Evolutionary conservation across 2,888 invertebrate genomes (phyloP).

Genomic region (Mycogona germanica): DNA sequence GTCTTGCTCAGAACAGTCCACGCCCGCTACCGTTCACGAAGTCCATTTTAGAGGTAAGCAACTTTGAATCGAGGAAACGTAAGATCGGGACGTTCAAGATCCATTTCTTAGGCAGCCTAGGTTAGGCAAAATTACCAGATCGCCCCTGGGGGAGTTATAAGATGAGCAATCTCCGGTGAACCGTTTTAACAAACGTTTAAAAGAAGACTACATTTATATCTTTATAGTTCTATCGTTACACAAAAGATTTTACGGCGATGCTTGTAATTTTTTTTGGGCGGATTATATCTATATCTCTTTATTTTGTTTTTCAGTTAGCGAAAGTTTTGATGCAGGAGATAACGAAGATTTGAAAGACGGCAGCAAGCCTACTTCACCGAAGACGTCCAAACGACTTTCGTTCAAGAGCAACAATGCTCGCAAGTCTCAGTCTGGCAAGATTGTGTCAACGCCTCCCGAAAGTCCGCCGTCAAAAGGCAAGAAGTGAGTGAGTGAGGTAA

Average conservation of each 20-base stretch:
- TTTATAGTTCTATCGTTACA: too few relatives aligned
- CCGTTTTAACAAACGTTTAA: too few relatives aligned
- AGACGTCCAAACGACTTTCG: slow-evolving; percentile 13
- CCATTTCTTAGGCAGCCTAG: too few relatives aligned
- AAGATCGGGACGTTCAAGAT: too few relatives aligned
- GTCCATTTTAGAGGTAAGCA: slow-evolving; percentile 11
- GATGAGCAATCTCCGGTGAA: too few relatives aligned
- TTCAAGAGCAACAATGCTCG: slow-evolving; percentile 14
- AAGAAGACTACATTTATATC: too few relatives aligned
- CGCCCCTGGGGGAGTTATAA: too few relatives aligned
- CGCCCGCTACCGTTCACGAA: slow-evolving; percentile 7
- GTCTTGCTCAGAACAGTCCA: slow-evolving; percentile 18
- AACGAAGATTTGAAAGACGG: slow-evolving; percentile 10
- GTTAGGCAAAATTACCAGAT: too few relatives aligned
- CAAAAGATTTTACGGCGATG: too few relatives aligned
- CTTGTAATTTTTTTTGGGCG: not conserved
- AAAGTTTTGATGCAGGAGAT: slow-evolving; percentile 14
- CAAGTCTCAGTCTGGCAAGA: slow-evolving; percentile 9
- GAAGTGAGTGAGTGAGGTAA: slow-evolving; percentile 5
- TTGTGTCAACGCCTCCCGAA: slow-evolving; percentile 14
- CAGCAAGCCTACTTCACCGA: slow-evolving; percentile 14
- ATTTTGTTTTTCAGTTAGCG: slow-evolving; percentile 4
- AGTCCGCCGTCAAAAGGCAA: slow-evolving; percentile 14
- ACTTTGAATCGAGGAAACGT: too few relatives aligned
- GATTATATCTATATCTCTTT: not conserved